Evolutionary conservation across 2,797 vertebrate species (phyloP).

Genomic region (Alosa sapidissima): DNA sequence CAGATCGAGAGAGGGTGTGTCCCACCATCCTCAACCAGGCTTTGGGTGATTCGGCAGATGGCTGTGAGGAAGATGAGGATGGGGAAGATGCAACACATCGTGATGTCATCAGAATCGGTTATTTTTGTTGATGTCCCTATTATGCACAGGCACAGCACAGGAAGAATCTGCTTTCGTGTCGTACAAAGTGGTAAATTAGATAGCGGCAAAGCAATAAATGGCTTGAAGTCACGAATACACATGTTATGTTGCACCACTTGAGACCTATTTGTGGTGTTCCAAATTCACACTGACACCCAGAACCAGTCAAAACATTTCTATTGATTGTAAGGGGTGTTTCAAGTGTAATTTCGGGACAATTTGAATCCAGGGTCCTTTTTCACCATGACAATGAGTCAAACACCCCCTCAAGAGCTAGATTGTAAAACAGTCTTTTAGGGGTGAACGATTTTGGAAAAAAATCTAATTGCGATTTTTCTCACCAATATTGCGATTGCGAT

Average conservation of each 20-base stretch:
- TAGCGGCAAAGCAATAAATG: too few species aligned
- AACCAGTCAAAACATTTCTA: background rate
- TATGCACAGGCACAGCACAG: background rate
- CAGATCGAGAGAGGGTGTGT: conserved; percentile 69
- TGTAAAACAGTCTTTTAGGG: too few species aligned
- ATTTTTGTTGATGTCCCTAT: conserved; percentile 38
- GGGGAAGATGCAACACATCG: conserved; percentile 49
- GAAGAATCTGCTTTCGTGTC: background rate
- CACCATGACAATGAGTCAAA: too few species aligned
- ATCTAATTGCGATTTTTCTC: too few species aligned
- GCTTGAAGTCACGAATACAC: too few species aligned
- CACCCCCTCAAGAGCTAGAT: too few species aligned
- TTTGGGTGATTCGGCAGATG: conserved; percentile 46
- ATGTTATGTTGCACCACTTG: background rate
- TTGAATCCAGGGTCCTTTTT: too few species aligned
- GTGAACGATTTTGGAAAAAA: too few species aligned
- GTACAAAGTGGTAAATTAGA: background rate
- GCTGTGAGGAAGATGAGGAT: conserved; percentile 53
- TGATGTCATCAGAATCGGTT: conserved; percentile 83
- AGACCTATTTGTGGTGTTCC: background rate
- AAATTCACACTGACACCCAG: background rate
- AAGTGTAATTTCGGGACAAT: too few species aligned
- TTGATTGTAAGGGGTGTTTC: background rate
- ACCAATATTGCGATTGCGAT: too few species aligned
- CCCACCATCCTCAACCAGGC: conserved; percentile 83